Evolutionary conservation across 2,113 vertebrate genomes (phyloP).

Genomic region (Tragelaphus scriptus): DNA sequence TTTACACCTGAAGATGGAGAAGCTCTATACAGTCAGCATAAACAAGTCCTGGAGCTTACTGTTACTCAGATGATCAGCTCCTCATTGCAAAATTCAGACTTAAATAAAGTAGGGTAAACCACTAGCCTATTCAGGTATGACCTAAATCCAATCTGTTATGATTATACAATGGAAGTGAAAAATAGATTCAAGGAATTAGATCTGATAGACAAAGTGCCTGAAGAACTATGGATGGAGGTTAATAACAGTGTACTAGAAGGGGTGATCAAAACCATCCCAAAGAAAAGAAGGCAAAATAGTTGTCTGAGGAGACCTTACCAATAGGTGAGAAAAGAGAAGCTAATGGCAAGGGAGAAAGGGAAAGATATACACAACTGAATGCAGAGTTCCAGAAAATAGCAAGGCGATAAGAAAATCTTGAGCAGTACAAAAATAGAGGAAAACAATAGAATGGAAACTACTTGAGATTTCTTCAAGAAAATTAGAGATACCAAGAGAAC

Average conservation of each 20-base stretch:
- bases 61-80: not conserved
- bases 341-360: not conserved
- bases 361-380: not conserved
- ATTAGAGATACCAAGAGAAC: not conserved
- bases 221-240: not conserved
- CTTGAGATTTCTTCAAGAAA: not conserved
- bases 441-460: not conserved
- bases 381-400: not conserved
- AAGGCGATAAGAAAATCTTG: not conserved
- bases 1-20: not conserved
- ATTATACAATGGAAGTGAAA: not conserved
- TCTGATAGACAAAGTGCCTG: not conserved
- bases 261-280: not conserved
- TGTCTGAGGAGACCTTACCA: not conserved
- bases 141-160: not conserved
- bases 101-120: not conserved
- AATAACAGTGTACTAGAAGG: not conserved
- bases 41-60: not conserved
- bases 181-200: not conserved
- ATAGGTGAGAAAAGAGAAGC: not conserved
- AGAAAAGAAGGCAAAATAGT: not conserved
- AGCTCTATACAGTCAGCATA: not conserved
- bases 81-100: not conserved
- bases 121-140: not conserved
- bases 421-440: not conserved